Evolutionary conservation across 2,888 invertebrate genomes (phyloP).

Genomic region (Agonum fuliginosum): DNA sequence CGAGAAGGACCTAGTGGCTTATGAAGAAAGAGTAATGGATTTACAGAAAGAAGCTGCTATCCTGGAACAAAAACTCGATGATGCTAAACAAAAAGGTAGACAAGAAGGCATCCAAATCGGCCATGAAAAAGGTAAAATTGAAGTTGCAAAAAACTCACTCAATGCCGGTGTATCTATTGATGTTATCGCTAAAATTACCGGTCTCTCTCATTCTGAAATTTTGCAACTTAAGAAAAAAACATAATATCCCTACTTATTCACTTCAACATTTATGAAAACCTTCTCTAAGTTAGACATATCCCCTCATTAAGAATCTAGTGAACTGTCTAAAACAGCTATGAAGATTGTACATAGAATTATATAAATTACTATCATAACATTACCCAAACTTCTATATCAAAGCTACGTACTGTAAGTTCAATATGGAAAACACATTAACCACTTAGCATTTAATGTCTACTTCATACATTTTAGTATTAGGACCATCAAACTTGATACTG

Average conservation of each 20-base stretch:
- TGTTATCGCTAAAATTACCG: slow-evolving; percentile 61
- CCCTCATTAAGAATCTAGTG: too few relatives aligned
- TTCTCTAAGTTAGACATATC: slow-evolving; percentile 47
- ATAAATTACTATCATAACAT: too few relatives aligned
- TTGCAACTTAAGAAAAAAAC: slow-evolving; percentile 58
- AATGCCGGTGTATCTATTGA: slow-evolving; percentile 60
- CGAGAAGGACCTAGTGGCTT: slow-evolving; percentile 65
- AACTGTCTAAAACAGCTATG: too few relatives aligned
- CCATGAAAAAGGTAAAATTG: slow-evolving; percentile 61
- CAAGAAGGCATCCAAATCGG: slow-evolving; percentile 62
- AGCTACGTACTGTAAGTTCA: too few relatives aligned
- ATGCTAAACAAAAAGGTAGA: slow-evolving; percentile 44
- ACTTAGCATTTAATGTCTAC: too few relatives aligned
- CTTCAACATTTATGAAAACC: slow-evolving; percentile 42
- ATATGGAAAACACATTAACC: too few relatives aligned
- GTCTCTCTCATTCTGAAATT: slow-evolving; percentile 60
- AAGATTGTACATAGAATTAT: too few relatives aligned
- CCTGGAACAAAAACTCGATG: slow-evolving; percentile 64
- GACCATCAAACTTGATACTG: too few relatives aligned
- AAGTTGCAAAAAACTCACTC: slow-evolving; percentile 61
- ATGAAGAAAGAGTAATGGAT: slow-evolving; percentile 64
- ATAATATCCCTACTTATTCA: slow-evolving; percentile 54
- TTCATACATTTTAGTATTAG: too few relatives aligned
- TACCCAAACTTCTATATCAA: too few relatives aligned
- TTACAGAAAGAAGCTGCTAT: slow-evolving; percentile 63